Percentiles rank a stretch among this genome's conserved stretches.
phyloP scores from a whole-genome alignment of 2,888 invertebrate genomes.

The Temnothorax rugatulus region DNA sequence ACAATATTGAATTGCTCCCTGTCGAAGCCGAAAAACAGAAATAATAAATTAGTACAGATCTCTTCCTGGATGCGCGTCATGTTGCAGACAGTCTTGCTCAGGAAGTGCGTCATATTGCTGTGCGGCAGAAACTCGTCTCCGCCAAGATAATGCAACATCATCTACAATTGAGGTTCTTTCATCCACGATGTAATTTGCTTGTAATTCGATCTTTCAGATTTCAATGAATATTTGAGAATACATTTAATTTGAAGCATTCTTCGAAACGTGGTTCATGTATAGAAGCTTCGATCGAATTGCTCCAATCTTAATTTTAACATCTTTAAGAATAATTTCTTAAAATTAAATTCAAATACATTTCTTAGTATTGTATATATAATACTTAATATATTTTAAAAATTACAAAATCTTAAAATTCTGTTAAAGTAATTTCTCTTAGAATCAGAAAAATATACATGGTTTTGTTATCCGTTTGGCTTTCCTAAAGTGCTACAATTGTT shows the following conservation, averaged over 20 bases:
- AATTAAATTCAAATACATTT: neutral
- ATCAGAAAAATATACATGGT: no score
- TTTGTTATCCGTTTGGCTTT: no score
- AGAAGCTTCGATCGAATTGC: no score
- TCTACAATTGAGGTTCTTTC: constrained; percentile 84
- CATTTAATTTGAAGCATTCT: neutral
- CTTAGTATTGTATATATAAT: neutral
- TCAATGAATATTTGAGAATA: neutral
- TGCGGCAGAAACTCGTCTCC: constrained; percentile 92
- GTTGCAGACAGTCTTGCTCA: constrained; percentile 89
- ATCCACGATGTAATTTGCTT: neutral
- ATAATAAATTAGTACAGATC: constrained; percentile 92
- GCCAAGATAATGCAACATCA: constrained; percentile 89
- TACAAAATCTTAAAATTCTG: neutral
- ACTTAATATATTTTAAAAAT: neutral
- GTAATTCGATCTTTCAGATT: neutral
- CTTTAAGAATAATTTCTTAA: neutral
- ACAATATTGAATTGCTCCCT: constrained; percentile 90
- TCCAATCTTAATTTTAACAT: neutral
- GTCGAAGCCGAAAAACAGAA: constrained; percentile 92
- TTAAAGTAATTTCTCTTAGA: neutral
- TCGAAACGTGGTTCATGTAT: neutral
- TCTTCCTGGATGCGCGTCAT: constrained; percentile 87
- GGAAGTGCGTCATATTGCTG: constrained; percentile 88
- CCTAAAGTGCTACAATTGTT: no score